Percentiles rank a stretch among this genome's conserved stretches.
Evolutionary conservation across 2,888 invertebrate species (phyloP).

Genomic region (Lamproptera curius): DNA sequence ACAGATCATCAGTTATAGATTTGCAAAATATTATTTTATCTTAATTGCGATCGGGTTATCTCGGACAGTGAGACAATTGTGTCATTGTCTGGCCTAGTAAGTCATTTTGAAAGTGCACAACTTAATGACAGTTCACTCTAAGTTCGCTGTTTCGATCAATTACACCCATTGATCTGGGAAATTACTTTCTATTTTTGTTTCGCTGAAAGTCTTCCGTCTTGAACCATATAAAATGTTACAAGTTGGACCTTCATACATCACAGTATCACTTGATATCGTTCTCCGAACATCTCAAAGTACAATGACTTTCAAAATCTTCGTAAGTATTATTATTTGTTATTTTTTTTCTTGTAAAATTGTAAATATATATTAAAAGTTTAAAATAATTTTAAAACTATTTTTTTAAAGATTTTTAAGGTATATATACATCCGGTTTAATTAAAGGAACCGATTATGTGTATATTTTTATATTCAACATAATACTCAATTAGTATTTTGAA

Average conservation of each 20-base stretch:
- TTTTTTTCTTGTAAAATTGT: no score
- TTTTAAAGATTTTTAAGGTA: no score
- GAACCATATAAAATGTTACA: constrained; percentile 54
- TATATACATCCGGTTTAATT: no score
- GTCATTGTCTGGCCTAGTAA: constrained; percentile 3
- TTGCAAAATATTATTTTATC: constrained; percentile 3
- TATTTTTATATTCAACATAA: no score
- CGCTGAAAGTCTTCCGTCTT: constrained; percentile 50
- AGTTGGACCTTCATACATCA: constrained; percentile 36
- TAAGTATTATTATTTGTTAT: no score
- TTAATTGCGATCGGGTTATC: constrained; percentile 5
- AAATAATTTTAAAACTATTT: no score
- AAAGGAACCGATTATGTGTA: no score
- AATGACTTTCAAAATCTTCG: constrained; percentile 53
- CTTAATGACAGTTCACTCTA: constrained; percentile 15
- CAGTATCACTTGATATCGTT: constrained; percentile 35
- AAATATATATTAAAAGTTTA: no score
- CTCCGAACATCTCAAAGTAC: constrained; percentile 27
- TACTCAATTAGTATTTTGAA: no score
- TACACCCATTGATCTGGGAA: constrained; percentile 33
- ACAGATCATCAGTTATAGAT: neutral
- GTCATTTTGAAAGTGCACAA: constrained; percentile 18
- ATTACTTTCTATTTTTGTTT: constrained; percentile 55
- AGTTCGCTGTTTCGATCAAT: constrained; percentile 25
- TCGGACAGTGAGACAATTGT: constrained; percentile 2